A percentile compares a stretch with the other conserved stretches of the same genome.
Conservation (phyloP, 1,140 invertebrate species). For the Pseudomyrmex sp. region DNA sequence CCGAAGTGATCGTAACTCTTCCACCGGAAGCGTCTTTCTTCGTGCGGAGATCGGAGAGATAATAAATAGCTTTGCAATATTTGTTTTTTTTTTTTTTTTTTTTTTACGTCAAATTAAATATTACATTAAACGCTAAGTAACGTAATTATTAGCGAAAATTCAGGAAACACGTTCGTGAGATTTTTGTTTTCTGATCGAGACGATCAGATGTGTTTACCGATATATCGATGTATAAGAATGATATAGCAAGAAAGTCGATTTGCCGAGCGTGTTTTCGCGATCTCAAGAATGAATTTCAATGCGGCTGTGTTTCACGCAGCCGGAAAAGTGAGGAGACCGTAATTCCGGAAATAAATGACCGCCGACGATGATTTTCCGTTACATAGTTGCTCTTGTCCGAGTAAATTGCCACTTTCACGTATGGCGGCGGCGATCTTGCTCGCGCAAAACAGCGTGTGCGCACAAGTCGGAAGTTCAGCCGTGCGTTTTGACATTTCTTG, state of each 20-base stretch:
- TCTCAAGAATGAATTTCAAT: background rate
- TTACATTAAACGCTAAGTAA: background rate
- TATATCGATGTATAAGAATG: slow-evolving; percentile 1
- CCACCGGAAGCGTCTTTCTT: slow-evolving; percentile 2
- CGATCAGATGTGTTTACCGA: background rate
- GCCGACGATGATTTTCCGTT: slow-evolving; percentile 45
- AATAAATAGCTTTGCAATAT: background rate
- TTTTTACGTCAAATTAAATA: no score
- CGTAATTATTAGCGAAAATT: slow-evolving; percentile 3
- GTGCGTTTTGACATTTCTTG: slow-evolving; percentile 18
- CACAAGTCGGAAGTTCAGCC: slow-evolving; percentile 1
- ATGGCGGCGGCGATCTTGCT: background rate
- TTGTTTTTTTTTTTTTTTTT: background rate
- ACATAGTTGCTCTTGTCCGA: slow-evolving; percentile 28
- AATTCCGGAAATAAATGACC: slow-evolving; percentile 39
- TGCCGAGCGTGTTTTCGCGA: slow-evolving; percentile 16
- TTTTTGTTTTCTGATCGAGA: background rate
- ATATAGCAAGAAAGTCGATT: slow-evolving; percentile 17
- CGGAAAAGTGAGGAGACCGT: slow-evolving; percentile 41
- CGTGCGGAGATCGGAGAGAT: background rate
- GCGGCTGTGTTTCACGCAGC: background rate
- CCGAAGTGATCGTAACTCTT: background rate
- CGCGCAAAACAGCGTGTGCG: background rate
- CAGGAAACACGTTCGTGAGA: background rate
- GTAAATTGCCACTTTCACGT: slow-evolving; percentile 52